phyloP scores from a whole-genome alignment of 2,888 invertebrate species.

The Pyrochroa serraticornis region DNA sequence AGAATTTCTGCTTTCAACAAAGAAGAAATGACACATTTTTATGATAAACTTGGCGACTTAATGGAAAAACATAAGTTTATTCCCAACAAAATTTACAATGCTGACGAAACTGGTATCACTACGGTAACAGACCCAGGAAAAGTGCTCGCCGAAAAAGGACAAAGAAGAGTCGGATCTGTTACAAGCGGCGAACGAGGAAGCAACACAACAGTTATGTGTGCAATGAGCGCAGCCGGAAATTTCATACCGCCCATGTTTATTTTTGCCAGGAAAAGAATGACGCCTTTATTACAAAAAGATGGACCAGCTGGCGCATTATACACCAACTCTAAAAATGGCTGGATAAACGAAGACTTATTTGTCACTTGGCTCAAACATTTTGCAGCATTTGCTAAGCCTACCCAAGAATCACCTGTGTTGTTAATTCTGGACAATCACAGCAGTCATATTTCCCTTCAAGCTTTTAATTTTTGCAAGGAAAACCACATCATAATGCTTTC shows the following conservation, averaged over 20 bases:
- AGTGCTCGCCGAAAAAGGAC: constrained; percentile 8
- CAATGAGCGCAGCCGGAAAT: constrained; percentile 52
- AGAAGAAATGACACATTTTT: constrained; percentile 6
- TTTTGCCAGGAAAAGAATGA: constrained; percentile 55
- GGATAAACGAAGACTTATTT: constrained; percentile 39
- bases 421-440: constrained; percentile 45
- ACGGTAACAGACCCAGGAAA: constrained; percentile 8
- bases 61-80: constrained; percentile 15
- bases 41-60: background rate
- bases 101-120: constrained; percentile 9
- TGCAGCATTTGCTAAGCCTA: constrained; percentile 43
- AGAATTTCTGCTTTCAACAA: constrained; percentile 10
- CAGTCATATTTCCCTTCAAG: constrained; percentile 25
- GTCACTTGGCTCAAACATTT: constrained; percentile 40
- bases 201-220: constrained; percentile 54
- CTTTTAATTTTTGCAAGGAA: constrained; percentile 27
- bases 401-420: constrained; percentile 46
- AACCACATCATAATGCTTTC: constrained; percentile 32
- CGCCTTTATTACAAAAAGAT: constrained; percentile 47
- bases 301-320: constrained; percentile 45
- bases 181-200: constrained; percentile 54
- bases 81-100: constrained; percentile 4
- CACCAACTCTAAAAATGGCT: constrained; percentile 46
- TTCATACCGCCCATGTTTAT: constrained; percentile 59
- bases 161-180: constrained; percentile 49